A percentile compares a stretch with the other conserved stretches of the same genome.
Conservation (phyloP, 2,113 vertebrate genomes). For the Trogon surrucura region DNA sequence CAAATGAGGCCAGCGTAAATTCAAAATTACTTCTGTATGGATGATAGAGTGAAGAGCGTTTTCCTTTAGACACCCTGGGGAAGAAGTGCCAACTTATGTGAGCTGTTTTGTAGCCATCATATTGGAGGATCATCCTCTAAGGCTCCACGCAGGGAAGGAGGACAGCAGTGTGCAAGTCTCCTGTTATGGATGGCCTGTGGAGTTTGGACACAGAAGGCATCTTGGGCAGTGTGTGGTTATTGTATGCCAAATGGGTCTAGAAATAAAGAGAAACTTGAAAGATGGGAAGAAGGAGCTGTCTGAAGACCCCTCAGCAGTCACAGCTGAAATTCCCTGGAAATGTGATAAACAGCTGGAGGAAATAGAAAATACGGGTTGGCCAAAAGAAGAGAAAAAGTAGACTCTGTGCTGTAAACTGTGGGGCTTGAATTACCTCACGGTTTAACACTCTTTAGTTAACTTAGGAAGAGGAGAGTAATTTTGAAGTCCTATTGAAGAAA, state of each 20-base stretch:
- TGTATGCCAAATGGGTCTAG: neutral
- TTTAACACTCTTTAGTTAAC: neutral
- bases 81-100: neutral
- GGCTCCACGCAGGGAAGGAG: neutral
- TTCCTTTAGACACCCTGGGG: neutral
- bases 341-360: neutral
- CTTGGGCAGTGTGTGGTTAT: neutral
- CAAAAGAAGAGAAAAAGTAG: neutral
- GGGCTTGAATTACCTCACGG: neutral
- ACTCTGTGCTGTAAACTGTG: neutral
- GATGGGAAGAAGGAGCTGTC: neutral
- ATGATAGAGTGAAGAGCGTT: neutral
- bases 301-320: neutral
- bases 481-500: neutral
- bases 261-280: neutral
- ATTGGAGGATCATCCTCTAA: neutral
- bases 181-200: neutral
- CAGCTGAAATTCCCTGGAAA: neutral
- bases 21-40: neutral
- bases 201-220: neutral
- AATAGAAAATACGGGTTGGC: accelerated
- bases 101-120: neutral
- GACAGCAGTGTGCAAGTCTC: neutral
- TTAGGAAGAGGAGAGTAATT: neutral
- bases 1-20: neutral